A percentile compares a stretch with the other conserved stretches of the same genome.
These are phyloP conservation scores for Byasa hedistus DNA, from an alignment of 2,888 invertebrate genomes.

Conservation along the genomic window DNA sequence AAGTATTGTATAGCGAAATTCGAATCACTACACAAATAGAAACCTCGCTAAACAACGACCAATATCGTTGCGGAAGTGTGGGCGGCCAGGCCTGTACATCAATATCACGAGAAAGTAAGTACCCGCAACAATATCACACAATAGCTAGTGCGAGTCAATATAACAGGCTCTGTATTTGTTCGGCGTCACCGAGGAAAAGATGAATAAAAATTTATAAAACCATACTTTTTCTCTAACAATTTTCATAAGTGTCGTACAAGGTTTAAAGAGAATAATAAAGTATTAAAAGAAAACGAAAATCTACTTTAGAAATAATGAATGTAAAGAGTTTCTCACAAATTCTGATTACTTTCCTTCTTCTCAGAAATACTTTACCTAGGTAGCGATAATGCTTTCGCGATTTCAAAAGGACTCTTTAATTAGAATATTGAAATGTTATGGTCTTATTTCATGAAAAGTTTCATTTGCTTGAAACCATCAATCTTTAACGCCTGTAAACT, in stretches of 20 bases:
- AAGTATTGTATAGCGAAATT: neutral
- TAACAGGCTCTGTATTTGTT: slow-evolving; percentile 54
- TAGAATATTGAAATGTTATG: slow-evolving; percentile 20
- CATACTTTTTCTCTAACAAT: slow-evolving; percentile 44
- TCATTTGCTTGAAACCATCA: slow-evolving; percentile 31
- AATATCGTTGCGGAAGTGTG: slow-evolving; percentile 16
- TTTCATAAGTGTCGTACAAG: slow-evolving; percentile 25
- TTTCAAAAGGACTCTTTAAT: slow-evolving; percentile 29
- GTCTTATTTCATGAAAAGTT: slow-evolving; percentile 27
- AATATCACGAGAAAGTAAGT: slow-evolving; percentile 40
- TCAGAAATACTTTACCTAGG: slow-evolving; percentile 8
- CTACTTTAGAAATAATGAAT: slow-evolving; percentile 12
- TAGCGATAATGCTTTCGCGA: slow-evolving; percentile 13
- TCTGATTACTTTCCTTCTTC: slow-evolving; percentile 14
- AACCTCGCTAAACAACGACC: slow-evolving; percentile 16
- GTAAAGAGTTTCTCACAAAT: slow-evolving; percentile 10
- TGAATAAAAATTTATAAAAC: slow-evolving; percentile 49
- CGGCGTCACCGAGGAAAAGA: slow-evolving; percentile 48
- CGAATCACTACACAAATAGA: neutral
- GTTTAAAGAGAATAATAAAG: slow-evolving; percentile 9
- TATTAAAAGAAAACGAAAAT: slow-evolving; percentile 20
- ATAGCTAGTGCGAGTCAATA: slow-evolving; percentile 57
- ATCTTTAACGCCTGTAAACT: slow-evolving; percentile 35
- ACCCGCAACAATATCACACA: slow-evolving; percentile 47
- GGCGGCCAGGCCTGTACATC: slow-evolving; percentile 33